Evolutionary conservation across 1,140 invertebrate species (phyloP).

Genomic region (Magallana gigas): DNA sequence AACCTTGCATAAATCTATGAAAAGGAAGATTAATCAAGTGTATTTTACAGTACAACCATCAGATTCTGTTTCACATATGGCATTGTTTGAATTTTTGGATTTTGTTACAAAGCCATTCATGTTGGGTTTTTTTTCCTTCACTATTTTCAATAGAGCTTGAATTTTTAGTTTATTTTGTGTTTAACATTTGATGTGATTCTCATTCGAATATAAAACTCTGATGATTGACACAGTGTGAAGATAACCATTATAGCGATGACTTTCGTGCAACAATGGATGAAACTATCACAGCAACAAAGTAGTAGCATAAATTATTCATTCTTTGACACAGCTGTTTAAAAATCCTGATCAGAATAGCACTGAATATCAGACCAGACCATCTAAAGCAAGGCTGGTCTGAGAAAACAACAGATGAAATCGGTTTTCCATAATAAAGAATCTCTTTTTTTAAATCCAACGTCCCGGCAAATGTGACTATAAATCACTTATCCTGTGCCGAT

Average conservation of each 20-base stretch:
- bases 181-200: neutral
- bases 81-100: too few relatives aligned
- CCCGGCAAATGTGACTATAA: conserved; percentile 3
- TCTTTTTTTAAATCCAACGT: conserved; percentile 9
- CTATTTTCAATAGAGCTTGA: neutral
- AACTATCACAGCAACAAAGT: neutral
- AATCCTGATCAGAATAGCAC: neutral
- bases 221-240: neutral
- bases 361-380: neutral
- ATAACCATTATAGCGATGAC: neutral
- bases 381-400: neutral
- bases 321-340: conserved; percentile 31
- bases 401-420: conserved; percentile 32
- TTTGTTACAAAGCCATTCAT: too few relatives aligned
- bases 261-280: conserved; percentile 11
- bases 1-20: too few relatives aligned
- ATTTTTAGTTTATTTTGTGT: neutral
- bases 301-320: conserved; percentile 23
- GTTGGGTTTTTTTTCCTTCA: too few relatives aligned
- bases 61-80: too few relatives aligned
- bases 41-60: too few relatives aligned
- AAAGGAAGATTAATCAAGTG: too few relatives aligned
- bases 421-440: conserved; percentile 29
- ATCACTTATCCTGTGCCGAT: conserved; percentile 14
- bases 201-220: neutral